Evolutionary conservation across 1,140 invertebrate species (phyloP), one percentile per base, ranked within the genome.

Genomic region (Chionoecetes opilio): DNA sequence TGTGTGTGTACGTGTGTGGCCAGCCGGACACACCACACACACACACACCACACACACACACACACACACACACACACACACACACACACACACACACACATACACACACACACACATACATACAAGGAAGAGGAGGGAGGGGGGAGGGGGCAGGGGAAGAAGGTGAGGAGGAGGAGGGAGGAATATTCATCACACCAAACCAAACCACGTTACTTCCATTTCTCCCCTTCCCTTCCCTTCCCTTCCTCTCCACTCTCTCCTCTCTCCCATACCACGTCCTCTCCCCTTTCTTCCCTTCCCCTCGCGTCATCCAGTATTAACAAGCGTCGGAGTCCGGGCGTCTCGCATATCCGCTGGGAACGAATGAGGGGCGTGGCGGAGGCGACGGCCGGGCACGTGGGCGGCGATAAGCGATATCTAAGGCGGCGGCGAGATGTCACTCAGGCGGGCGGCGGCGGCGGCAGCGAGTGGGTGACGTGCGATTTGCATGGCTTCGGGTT

Each of bases 361-460:
- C 89, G 31, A 35, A 34, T 35, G 26, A 32, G 41, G 41, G 46
- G 63, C 46, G 8, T 29, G 31, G 32, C 11, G 88, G 89, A 32
- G 46, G 11, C 89, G 63, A 9, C 14, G 35, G 89, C 89, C n/a
- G 89, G 89, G 63, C 89, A 91, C 89, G 89, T 91, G 89, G 46
- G 63, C 63, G 31, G 46, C 89, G 89, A 91, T 91, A 91, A 91
- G 89, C 89, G 89, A 91, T 91, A 91, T 91, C 89, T 91, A 29
- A 53, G 89, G 89, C 53, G 63, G 34, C 46, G 63, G 63, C 41
- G 89, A 75, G n/a, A 29, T 90, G 88, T 90, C 88, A 90, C 31
- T 90, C 89, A 91, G 11, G 89, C 46, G 89, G 34, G 89, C 53
- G 53, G 46, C 46, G 46, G 89, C 29, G 31, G 89, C 26, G 63